phyloP scores from a whole-genome alignment of 2,113 vertebrate species.

The Podarcis muralis region DNA sequence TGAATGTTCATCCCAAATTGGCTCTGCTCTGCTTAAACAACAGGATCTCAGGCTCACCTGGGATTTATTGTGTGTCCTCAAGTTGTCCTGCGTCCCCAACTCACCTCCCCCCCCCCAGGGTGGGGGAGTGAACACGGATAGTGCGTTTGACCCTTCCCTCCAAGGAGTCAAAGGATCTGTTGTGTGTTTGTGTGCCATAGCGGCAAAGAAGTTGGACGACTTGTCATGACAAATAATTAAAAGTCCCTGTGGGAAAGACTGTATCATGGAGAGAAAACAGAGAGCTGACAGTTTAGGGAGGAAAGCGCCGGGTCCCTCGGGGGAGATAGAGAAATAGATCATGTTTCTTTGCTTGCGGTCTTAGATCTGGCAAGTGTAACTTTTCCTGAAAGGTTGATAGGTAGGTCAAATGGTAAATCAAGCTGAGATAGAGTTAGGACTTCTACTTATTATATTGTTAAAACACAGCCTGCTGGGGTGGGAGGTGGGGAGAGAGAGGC shows the following conservation, averaged over 20 bases:
- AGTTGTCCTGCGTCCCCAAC: conserved; percentile 42
- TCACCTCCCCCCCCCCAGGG: neutral
- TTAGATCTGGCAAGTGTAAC: conserved; percentile 40
- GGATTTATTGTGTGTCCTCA: neutral
- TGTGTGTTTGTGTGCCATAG: conserved; percentile 63
- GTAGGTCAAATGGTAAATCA: conserved; percentile 42
- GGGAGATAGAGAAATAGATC: conserved; percentile 57
- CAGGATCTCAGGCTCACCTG: neutral
- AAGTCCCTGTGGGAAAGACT: conserved; percentile 53
- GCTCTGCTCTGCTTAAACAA: neutral
- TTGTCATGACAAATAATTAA: conserved; percentile 74
- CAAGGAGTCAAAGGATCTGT: conserved; percentile 30
- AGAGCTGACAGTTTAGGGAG: conserved; percentile 53
- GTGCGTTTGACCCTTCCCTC: neutral
- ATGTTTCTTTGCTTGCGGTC: conserved; percentile 31
- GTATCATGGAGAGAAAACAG: conserved; percentile 63
- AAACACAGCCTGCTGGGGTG: conserved; percentile 28
- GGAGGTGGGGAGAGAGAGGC: neutral
- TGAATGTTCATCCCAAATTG: neutral
- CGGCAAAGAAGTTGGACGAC: conserved; percentile 71
- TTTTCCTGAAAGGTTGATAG: conserved; percentile 52
- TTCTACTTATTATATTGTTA: conserved; percentile 31
- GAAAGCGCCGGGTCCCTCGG: conserved; percentile 43
- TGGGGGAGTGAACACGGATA: conserved; percentile 12
- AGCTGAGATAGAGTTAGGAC: conserved; percentile 38